phyloP scores from a whole-genome alignment of 2,797 vertebrate genomes.

The Diplodus sargus region DNA sequence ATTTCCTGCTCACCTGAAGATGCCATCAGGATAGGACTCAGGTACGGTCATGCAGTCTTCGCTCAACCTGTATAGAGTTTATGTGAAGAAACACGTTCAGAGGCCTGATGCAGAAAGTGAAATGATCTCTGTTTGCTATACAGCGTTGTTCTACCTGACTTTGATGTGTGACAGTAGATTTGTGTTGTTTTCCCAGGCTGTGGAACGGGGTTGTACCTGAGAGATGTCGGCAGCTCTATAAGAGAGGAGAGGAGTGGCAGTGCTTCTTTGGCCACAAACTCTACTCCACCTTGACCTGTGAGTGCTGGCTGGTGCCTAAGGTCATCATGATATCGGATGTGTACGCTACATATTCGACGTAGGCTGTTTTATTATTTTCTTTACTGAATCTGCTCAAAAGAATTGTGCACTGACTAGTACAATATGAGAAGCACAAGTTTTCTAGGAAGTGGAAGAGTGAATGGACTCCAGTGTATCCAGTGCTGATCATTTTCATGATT shows the following conservation, averaged over 20 bases:
- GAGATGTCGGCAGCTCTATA: conserved; percentile 86
- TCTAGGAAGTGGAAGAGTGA: conserved; percentile 13
- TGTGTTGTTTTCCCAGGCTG: conserved; percentile 76
- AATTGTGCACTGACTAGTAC: conserved; percentile 1
- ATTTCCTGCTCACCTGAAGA: conserved; percentile 87
- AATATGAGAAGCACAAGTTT: background rate
- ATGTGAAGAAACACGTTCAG: background rate
- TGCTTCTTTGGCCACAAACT: conserved; percentile 89
- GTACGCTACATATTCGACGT: background rate
- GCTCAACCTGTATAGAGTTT: background rate
- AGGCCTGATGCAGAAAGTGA: background rate
- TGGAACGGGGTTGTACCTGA: conserved; percentile 89
- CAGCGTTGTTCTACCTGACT: background rate
- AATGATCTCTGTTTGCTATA: background rate
- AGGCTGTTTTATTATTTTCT: background rate
- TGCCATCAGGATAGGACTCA: conserved; percentile 88
- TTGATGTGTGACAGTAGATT: background rate
- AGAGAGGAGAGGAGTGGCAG: conserved; percentile 88
- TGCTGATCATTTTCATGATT: conserved; percentile 1
- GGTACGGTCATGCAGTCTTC: conserved; percentile 69
- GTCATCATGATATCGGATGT: background rate
- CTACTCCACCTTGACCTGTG: conserved; percentile 87
- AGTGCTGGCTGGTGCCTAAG: conserved; percentile 58
- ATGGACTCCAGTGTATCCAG: background rate
- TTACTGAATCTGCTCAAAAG: background rate